These are phyloP conservation scores for Frankliniella intonsa DNA, from an alignment of 2,888 invertebrate species.

Conservation along the genomic window DNA sequence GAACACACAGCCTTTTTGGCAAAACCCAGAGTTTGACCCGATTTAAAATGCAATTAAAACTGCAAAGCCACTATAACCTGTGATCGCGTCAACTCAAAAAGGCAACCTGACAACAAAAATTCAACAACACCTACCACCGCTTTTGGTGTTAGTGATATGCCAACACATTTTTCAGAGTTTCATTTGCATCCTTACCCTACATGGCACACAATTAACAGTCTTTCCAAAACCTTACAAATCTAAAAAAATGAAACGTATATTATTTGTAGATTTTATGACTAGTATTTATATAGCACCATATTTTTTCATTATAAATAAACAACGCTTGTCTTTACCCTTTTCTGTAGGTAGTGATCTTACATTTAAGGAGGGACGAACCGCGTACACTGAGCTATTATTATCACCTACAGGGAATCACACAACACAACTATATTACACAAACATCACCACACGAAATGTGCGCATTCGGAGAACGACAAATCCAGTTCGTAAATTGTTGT, in stretches of 20 bases:
- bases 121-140: background rate
- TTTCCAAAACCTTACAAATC: background rate
- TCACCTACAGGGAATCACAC: too few relatives aligned
- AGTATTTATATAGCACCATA: background rate
- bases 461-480: background rate
- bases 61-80: background rate
- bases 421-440: too few relatives aligned
- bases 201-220: conserved; percentile 14
- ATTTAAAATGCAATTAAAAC: background rate
- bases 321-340: background rate
- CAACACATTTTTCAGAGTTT: background rate
- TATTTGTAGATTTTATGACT: background rate
- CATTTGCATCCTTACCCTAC: background rate
- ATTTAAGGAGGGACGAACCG: too few relatives aligned
- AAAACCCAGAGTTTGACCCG: background rate
- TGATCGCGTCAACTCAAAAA: background rate
- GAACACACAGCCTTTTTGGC: background rate
- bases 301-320: background rate
- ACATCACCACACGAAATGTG: too few relatives aligned
- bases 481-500: background rate
- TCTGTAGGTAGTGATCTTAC: too few relatives aligned
- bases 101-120: background rate
- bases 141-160: background rate
- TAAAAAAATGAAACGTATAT: background rate
- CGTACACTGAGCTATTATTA: too few relatives aligned